phyloP scores from a whole-genome alignment of 2,113 vertebrate species.

The Mobula birostris region DNA sequence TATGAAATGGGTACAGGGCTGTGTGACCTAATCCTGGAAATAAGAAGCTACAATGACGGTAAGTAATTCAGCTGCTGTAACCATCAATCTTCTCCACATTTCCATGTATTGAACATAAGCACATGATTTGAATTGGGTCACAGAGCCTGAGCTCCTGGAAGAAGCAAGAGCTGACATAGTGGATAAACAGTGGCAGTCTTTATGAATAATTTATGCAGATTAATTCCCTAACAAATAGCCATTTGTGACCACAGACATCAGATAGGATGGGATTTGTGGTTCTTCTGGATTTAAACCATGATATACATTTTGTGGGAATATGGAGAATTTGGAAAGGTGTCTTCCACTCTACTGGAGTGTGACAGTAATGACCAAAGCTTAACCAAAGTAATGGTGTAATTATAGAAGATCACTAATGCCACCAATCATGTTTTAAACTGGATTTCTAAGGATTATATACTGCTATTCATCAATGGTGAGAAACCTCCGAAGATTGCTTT shows the following conservation, averaged over 20 bases:
- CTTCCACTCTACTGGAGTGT: neutral
- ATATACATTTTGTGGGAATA: neutral
- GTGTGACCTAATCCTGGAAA: neutral
- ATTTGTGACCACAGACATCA: neutral
- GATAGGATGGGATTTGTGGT: neutral
- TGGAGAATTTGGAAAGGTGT: neutral
- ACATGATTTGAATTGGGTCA: constrained; percentile 15
- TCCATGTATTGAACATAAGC: neutral
- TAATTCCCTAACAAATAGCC: neutral
- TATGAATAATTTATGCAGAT: constrained; percentile 6
- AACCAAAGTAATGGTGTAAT: neutral
- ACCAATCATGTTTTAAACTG: neutral
- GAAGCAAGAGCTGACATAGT: neutral
- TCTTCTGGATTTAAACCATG: neutral
- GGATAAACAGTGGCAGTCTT: neutral
- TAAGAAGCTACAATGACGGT: neutral
- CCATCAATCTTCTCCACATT: constrained; percentile 17
- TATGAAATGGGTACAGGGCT: neutral
- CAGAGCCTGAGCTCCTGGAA: neutral
- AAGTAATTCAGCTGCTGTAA: constrained; percentile 1
- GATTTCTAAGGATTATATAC: neutral
- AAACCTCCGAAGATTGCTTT: neutral
- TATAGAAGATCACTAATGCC: neutral
- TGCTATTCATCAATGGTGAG: neutral
- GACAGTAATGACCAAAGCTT: neutral